These are phyloP conservation scores for Sinelater perroti DNA, from an alignment of 2,888 invertebrate species.

Conservation along the genomic window DNA sequence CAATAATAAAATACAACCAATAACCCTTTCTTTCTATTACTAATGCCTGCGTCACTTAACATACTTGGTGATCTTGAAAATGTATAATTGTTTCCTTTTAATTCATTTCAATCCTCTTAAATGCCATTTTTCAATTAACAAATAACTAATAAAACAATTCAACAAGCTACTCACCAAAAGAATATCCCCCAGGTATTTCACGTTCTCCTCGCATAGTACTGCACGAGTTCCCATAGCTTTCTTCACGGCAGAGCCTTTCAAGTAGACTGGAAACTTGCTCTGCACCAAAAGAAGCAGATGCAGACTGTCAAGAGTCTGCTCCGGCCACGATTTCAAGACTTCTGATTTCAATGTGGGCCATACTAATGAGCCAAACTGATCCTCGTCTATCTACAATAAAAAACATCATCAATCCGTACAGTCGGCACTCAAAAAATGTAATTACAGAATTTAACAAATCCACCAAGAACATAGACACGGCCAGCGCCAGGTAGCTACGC, in stretches of 20 bases:
- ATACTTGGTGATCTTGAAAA: too few species aligned
- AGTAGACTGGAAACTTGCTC: slow-evolving; percentile 62
- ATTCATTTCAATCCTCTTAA: not conserved
- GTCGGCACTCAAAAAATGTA: not conserved
- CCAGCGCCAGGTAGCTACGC: slow-evolving; percentile 69
- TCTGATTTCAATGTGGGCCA: slow-evolving; percentile 71
- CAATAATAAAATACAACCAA: too few species aligned
- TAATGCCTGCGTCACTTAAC: too few species aligned
- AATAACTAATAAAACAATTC: not conserved
- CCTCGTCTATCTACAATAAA: slow-evolving; percentile 62
- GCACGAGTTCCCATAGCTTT: slow-evolving; percentile 66
- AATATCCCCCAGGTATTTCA: slow-evolving; percentile 65
- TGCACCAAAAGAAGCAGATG: slow-evolving; percentile 65
- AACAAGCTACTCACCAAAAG: slow-evolving; percentile 65
- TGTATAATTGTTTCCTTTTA: too few species aligned
- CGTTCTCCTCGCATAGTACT: slow-evolving; percentile 68
- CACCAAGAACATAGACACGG: slow-evolving; percentile 69
- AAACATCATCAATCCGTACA: not conserved
- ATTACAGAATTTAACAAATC: slow-evolving; percentile 67
- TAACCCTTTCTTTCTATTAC: too few species aligned
- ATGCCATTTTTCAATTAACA: not conserved
- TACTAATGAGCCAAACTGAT: slow-evolving; percentile 65
- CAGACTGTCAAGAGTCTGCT: slow-evolving; percentile 72
- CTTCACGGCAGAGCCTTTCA: slow-evolving; percentile 65
- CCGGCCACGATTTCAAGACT: slow-evolving; percentile 69